Evolutionary conservation across 1,140 invertebrate species (phyloP).

Genomic region (Vollenhovia emeryi): DNA sequence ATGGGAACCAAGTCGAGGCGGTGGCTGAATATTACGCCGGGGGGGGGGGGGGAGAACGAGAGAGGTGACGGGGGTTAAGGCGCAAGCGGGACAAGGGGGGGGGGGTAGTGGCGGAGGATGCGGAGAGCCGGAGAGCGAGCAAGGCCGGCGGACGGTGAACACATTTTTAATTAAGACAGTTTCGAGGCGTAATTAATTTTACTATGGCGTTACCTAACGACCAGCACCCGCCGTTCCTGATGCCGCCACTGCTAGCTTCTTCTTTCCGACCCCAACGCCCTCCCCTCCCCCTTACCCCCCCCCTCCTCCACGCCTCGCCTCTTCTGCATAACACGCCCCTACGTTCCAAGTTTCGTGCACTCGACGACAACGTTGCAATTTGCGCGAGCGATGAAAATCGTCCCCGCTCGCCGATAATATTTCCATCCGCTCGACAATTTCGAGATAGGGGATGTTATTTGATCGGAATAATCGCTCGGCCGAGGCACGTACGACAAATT

Average conservation of each 20-base stretch:
- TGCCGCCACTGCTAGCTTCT: slow-evolving; percentile 25
- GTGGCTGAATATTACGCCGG: slow-evolving; percentile 58
- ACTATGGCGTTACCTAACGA: slow-evolving; percentile 77
- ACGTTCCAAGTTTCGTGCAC: slow-evolving; percentile 25
- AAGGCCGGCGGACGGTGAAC: slow-evolving; percentile 74
- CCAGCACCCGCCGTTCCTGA: slow-evolving; percentile 59
- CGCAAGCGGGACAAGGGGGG: slow-evolving; percentile 9
- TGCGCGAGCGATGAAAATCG: slow-evolving; percentile 16
- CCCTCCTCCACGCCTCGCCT: no score
- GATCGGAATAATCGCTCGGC: neutral
- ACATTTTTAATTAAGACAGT: slow-evolving; percentile 85
- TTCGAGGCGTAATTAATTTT: slow-evolving; percentile 84
- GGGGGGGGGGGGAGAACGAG: neutral
- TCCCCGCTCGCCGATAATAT: neutral
- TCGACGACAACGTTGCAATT: slow-evolving; percentile 33
- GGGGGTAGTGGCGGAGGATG: neutral
- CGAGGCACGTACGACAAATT: neutral
- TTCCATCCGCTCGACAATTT: neutral
- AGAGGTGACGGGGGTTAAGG: slow-evolving; percentile 63
- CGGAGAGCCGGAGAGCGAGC: slow-evolving; percentile 38
- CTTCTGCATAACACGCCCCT: slow-evolving; percentile 2
- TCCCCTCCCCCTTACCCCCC: no score
- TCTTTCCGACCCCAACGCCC: slow-evolving; percentile 33
- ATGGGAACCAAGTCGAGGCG: slow-evolving; percentile 53
- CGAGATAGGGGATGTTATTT: neutral